These are phyloP conservation scores for Phania funesta DNA, from an alignment of 2,888 invertebrate species.

Conservation along the genomic window DNA sequence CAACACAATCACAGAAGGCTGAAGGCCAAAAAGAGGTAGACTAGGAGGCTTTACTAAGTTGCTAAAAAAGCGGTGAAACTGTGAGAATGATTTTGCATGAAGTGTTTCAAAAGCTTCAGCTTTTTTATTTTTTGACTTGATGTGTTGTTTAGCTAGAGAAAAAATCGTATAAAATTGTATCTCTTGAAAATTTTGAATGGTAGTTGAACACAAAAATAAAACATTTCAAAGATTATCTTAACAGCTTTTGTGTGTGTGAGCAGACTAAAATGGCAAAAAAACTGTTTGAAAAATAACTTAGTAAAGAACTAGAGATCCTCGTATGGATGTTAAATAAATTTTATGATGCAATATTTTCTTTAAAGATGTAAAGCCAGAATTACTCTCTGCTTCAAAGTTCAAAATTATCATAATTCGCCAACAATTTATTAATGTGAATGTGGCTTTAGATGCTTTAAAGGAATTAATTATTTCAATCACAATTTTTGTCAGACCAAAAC, in stretches of 20 bases:
- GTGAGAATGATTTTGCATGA: background rate
- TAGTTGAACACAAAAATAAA: slow-evolving; percentile 1
- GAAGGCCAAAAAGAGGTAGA: background rate
- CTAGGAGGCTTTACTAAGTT: background rate
- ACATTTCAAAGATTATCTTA: background rate
- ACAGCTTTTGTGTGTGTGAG: background rate
- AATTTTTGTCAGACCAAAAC: too few species aligned
- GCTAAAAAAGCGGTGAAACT: background rate
- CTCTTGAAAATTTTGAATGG: slow-evolving; percentile 16
- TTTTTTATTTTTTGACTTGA: slow-evolving; percentile 13
- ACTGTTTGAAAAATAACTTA: too few species aligned
- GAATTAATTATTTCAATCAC: too few species aligned
- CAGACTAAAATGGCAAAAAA: slow-evolving; percentile 28
- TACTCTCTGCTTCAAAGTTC: too few species aligned
- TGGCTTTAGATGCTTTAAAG: too few species aligned
- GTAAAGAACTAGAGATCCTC: too few species aligned
- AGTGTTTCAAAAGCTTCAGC: slow-evolving; percentile 11
- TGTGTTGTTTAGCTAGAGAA: background rate
- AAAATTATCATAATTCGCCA: too few species aligned
- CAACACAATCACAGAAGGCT: background rate
- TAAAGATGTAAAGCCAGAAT: too few species aligned
- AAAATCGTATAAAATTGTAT: background rate
- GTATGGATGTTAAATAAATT: too few species aligned
- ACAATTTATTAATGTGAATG: too few species aligned
- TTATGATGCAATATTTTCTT: too few species aligned